Evolutionary conservation across 2,888 invertebrate species (phyloP).

Genomic region (Drosophila pegasa): DNA sequence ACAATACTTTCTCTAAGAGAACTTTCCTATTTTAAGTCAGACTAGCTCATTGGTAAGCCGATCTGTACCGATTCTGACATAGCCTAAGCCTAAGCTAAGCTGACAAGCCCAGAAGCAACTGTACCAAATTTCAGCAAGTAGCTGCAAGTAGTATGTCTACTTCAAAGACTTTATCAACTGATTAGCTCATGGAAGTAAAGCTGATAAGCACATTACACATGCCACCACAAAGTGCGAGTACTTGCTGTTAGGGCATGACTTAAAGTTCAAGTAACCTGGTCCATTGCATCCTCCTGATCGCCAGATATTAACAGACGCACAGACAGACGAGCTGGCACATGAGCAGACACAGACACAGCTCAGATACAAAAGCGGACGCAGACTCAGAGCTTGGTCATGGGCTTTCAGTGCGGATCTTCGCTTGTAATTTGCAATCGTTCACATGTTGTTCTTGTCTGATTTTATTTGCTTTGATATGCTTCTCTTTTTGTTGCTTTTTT

Average conservation of each 20-base stretch:
- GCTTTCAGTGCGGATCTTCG: slow-evolving; percentile 38
- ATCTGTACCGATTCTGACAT: background rate
- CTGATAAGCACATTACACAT: background rate
- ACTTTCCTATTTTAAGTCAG: background rate
- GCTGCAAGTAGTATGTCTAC: background rate
- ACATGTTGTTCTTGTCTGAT: slow-evolving; percentile 76
- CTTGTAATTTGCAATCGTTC: slow-evolving; percentile 81
- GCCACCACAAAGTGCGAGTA: background rate
- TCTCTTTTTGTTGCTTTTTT: slow-evolving; percentile 9
- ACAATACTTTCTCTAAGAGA: background rate
- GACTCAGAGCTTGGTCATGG: slow-evolving; percentile 14
- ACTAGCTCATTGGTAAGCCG: background rate
- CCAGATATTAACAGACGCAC: slow-evolving; percentile 55
- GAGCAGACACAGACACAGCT: slow-evolving; percentile 16
- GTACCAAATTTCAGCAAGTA: background rate
- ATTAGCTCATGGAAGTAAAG: background rate
- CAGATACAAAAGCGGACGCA: slow-evolving; percentile 12
- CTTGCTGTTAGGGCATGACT: slow-evolving; percentile 13
- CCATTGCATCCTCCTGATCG: slow-evolving; percentile 47
- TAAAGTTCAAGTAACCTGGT: slow-evolving; percentile 38
- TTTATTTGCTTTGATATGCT: slow-evolving; percentile 71
- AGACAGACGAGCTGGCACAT: slow-evolving; percentile 21
- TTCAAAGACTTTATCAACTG: background rate
- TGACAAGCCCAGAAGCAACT: background rate
- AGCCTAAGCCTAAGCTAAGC: background rate